Conservation (phyloP, 2,113 vertebrate genomes). For the Megaceryle torquata region DNA sequence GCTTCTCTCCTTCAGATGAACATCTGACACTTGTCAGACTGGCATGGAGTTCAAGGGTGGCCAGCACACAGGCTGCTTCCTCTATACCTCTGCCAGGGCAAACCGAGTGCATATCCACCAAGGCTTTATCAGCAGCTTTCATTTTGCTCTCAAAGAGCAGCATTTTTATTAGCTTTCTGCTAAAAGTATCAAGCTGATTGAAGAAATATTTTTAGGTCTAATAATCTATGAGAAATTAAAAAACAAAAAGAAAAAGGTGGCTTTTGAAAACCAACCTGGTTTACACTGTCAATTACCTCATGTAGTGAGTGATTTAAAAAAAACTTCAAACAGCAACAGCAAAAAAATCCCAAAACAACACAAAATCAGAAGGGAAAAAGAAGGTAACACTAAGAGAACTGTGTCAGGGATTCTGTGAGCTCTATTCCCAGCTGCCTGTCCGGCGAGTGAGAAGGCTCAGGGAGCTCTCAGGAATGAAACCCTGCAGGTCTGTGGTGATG, state of each 20-base stretch:
- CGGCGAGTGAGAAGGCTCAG: not conserved
- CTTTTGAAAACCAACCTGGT: not conserved
- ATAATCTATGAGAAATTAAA: not conserved
- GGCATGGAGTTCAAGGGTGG: not conserved
- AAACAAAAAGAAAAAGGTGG: not conserved
- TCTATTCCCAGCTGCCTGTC: not conserved
- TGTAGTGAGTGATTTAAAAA: not conserved
- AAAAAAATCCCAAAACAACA: not conserved
- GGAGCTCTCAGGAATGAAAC: conserved; percentile 34
- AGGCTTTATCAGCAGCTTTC: not conserved
- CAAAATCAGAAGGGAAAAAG: not conserved
- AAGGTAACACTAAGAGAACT: not conserved
- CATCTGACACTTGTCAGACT: not conserved
- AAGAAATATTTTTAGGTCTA: not conserved
- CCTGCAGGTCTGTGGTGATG: conserved; percentile 18
- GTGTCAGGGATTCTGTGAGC: not conserved
- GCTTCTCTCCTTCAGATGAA: not conserved
- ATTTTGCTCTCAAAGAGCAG: not conserved
- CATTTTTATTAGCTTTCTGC: not conserved
- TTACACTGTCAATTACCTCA: not conserved
- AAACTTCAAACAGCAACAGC: not conserved
- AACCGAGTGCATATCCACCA: not conserved
- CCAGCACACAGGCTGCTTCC: not conserved
- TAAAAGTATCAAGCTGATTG: not conserved
- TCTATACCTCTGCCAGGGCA: not conserved